Percentiles rank a stretch among this genome's conserved stretches.
These are phyloP conservation scores for Sinocyclocheilus grahami DNA, from an alignment of 2,113 vertebrate genomes.

Conservation along the genomic window DNA sequence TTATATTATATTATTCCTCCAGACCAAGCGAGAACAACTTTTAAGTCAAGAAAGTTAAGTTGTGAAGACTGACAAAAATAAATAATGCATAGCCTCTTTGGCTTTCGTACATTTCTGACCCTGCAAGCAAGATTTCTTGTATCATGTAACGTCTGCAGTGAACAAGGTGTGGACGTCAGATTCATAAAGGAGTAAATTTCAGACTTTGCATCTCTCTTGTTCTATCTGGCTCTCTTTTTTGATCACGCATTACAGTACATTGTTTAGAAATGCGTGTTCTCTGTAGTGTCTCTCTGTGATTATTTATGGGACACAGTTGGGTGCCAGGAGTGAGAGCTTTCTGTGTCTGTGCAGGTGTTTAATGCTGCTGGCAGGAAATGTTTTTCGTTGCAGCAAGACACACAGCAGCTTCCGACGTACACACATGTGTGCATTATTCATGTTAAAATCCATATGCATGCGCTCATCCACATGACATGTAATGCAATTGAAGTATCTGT, in stretches of 20 bases:
- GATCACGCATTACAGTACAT: slow-evolving; percentile 27
- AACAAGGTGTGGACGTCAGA: neutral
- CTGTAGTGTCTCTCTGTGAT: slow-evolving; percentile 49
- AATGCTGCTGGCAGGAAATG: slow-evolving; percentile 12
- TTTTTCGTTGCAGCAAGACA: slow-evolving; percentile 22
- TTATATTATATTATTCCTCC: too few relatives aligned
- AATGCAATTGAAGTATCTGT: neutral
- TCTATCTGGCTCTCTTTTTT: slow-evolving; percentile 3
- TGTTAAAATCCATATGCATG: slow-evolving; percentile 5
- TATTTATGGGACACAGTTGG: slow-evolving; percentile 46
- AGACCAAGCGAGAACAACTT: too few relatives aligned
- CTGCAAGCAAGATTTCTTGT: neutral
- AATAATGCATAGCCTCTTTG: neutral
- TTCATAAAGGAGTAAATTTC: slow-evolving; percentile 3
- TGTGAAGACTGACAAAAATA: neutral
- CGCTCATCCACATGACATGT: neutral
- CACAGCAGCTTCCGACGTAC: slow-evolving; percentile 7
- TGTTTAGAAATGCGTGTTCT: slow-evolving; percentile 40
- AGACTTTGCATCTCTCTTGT: slow-evolving; percentile 6
- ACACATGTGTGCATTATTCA: slow-evolving; percentile 13
- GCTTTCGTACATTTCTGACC: neutral
- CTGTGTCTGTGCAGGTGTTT: slow-evolving; percentile 32
- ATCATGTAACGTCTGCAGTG: neutral
- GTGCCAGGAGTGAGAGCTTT: slow-evolving; percentile 13
- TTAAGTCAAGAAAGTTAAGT: too few relatives aligned